Conservation (phyloP, 2,113 vertebrate species). For the Macrotus californicus region DNA sequence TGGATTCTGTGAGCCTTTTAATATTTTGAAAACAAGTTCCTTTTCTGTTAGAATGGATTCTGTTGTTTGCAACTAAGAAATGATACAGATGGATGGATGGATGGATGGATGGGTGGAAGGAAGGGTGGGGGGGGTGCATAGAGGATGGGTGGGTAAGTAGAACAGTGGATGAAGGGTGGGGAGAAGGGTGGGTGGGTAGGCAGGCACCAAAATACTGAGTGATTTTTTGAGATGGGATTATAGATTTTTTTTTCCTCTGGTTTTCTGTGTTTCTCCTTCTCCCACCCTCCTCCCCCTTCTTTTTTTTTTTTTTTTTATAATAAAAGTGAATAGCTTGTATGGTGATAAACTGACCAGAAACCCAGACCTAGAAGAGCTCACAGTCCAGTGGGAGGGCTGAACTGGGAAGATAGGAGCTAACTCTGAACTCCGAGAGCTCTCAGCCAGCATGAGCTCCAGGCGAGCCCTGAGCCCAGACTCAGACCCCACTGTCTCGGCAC, state of each 20-base stretch:
- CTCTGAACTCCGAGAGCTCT: not conserved
- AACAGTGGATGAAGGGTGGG: not conserved
- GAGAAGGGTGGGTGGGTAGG: not conserved
- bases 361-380: not conserved
- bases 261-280: not conserved
- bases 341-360: not conserved
- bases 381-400: not conserved
- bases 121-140: no score
- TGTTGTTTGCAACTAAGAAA: not conserved
- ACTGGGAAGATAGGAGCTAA: not conserved
- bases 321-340: not conserved
- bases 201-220: not conserved
- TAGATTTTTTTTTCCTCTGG: not conserved
- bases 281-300: not conserved
- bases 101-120: not conserved
- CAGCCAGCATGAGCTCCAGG: not conserved
- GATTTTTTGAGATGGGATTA: not conserved
- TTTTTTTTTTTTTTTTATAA: not conserved
- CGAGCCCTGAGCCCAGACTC: not conserved
- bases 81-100: not conserved
- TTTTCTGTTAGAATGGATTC: slow-evolving; percentile 14
- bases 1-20: not conserved
- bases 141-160: not conserved
- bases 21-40: not conserved
- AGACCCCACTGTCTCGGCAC: not conserved